phyloP scores from a whole-genome alignment of 2,797 vertebrate genomes.

The Megaceryle alcyon region DNA sequence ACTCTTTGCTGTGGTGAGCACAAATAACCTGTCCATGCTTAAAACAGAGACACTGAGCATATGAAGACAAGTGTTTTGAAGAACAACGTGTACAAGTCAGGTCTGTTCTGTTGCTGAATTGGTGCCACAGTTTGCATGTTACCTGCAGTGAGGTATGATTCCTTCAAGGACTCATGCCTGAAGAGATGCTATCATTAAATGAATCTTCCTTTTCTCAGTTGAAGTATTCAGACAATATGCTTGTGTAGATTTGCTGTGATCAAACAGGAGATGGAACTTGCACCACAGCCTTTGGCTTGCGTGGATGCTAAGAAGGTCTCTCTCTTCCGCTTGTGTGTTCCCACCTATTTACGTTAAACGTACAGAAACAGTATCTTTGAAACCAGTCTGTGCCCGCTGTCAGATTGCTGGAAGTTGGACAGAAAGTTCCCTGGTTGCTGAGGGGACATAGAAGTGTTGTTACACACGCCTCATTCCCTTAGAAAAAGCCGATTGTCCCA shows the following conservation, averaged over 20 bases:
- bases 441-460: background rate
- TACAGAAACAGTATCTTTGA: background rate
- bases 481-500: slow-evolving; percentile 21
- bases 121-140: background rate
- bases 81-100: background rate
- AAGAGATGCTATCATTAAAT: background rate
- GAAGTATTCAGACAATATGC: background rate
- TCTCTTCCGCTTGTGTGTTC: background rate
- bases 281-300: background rate
- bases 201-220: background rate
- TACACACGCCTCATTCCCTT: slow-evolving; percentile 2
- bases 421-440: background rate
- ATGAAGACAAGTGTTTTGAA: background rate
- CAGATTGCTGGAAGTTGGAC: background rate
- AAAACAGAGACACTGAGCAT: background rate
- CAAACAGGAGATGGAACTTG: background rate
- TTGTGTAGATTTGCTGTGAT: background rate
- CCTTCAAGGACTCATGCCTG: background rate
- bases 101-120: background rate
- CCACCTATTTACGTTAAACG: background rate
- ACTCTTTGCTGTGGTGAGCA: background rate
- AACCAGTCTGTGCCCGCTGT: background rate
- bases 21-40: background rate
- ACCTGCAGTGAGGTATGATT: background rate
- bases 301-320: background rate